Evolutionary conservation across 1,140 invertebrate species (phyloP).

Genomic region (Thrips palmi): DNA sequence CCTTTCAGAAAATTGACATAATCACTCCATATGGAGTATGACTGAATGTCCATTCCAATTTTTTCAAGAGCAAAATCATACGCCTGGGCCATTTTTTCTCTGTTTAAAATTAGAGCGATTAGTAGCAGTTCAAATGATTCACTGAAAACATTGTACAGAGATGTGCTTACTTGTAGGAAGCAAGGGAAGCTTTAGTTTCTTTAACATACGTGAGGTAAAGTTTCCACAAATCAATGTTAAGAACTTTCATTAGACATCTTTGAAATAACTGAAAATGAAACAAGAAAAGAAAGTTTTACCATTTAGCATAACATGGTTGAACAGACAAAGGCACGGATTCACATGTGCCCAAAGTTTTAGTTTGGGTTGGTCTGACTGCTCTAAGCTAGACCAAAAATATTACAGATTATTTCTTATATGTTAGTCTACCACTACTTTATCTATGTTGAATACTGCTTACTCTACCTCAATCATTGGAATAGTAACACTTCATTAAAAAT

Average conservation of each 20-base stretch:
- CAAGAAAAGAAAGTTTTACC: constrained; percentile 11
- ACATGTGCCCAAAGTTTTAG: too few relatives aligned
- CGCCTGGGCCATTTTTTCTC: constrained; percentile 98
- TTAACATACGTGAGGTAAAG: constrained; percentile 95
- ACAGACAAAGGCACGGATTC: too few relatives aligned
- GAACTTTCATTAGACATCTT: constrained; percentile 91
- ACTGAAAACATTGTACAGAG: not conserved
- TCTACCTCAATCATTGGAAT: too few relatives aligned
- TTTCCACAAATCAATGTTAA: constrained; percentile 98
- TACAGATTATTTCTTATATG: too few relatives aligned
- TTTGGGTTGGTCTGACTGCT: too few relatives aligned
- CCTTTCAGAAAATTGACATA: constrained; percentile 95
- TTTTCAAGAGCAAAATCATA: constrained; percentile 99
- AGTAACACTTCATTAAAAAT: too few relatives aligned
- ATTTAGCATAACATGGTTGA: not conserved
- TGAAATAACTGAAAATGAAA: constrained; percentile 71
- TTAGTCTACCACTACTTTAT: too few relatives aligned
- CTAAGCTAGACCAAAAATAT: too few relatives aligned
- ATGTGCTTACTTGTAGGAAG: constrained; percentile 78
- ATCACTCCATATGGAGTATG: constrained; percentile 92
- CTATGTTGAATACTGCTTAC: too few relatives aligned
- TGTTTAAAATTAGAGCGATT: constrained; percentile 22
- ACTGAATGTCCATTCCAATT: constrained; percentile 95
- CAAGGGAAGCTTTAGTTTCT: constrained; percentile 84
- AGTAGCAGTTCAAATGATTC: not conserved